These are phyloP conservation scores for Heteronetta atricapilla DNA, from an alignment of 2,113 vertebrate species.

Conservation along the genomic window DNA sequence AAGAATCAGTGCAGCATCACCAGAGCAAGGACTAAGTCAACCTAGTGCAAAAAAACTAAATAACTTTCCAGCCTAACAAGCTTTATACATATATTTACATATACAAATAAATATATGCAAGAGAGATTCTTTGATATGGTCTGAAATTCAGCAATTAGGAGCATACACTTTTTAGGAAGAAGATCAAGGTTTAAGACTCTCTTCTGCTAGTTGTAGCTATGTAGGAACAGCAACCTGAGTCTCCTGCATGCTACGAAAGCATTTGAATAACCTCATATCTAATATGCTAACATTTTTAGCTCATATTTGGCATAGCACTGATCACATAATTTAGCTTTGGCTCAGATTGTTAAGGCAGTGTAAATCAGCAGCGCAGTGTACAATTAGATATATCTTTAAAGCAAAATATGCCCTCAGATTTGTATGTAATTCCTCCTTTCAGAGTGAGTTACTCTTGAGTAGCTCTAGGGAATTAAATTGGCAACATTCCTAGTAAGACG, in stretches of 20 bases:
- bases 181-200: not conserved
- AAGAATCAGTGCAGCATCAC: no score
- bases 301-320: not conserved
- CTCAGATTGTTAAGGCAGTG: not conserved
- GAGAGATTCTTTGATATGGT: not conserved
- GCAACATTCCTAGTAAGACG: not conserved
- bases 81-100: not conserved
- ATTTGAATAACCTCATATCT: not conserved
- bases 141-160: not conserved
- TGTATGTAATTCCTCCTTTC: not conserved
- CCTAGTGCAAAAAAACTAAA: not conserved
- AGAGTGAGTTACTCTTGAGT: not conserved
- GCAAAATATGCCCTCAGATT: not conserved
- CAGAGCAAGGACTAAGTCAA: not conserved
- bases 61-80: not conserved
- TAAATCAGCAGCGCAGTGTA: not conserved
- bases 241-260: not conserved
- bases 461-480: not conserved
- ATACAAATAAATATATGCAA: not conserved
- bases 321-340: not conserved
- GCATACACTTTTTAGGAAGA: not conserved
- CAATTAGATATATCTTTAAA: not conserved
- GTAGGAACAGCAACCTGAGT: not conserved
- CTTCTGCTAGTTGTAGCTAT: not conserved
- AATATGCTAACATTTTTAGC: not conserved